Evolutionary conservation across 1,140 invertebrate genomes (phyloP).

Genomic region (Melanaphis sacchari): DNA sequence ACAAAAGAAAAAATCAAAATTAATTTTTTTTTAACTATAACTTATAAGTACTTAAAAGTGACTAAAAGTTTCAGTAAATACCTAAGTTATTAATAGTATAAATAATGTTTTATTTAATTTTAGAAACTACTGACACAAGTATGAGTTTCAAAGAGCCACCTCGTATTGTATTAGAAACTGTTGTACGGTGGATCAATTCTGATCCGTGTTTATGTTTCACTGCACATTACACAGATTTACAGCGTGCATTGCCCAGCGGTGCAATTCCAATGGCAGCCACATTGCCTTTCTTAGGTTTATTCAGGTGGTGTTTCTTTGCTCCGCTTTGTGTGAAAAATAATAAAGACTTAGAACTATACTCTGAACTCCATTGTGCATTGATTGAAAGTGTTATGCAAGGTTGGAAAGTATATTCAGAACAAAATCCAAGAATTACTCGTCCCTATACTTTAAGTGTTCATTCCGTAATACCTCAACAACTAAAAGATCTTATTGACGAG

Average conservation of each 20-base stretch:
- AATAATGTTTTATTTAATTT: conserved; percentile 28
- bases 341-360: conserved; percentile 67
- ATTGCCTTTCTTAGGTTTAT: conserved; percentile 79
- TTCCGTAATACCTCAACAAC: neutral
- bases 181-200: conserved; percentile 44
- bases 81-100: neutral
- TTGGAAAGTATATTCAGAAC: conserved; percentile 47
- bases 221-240: conserved; percentile 70
- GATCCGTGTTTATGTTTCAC: conserved; percentile 70
- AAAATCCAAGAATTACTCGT: conserved; percentile 25
- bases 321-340: conserved; percentile 66
- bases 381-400: conserved; percentile 69
- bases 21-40: neutral
- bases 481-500: conserved; percentile 49
- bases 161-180: conserved; percentile 69
- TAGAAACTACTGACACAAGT: conserved; percentile 17
- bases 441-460: conserved; percentile 44
- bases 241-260: conserved; percentile 74
- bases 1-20: neutral
- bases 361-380: conserved; percentile 71
- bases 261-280: conserved; percentile 83
- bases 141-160: conserved; percentile 62
- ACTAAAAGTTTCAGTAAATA: neutral
- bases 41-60: neutral
- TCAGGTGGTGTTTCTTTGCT: conserved; percentile 72